Evolutionary conservation across 2,113 vertebrate genomes (phyloP).

Genomic region (Oryzias melastigma): DNA sequence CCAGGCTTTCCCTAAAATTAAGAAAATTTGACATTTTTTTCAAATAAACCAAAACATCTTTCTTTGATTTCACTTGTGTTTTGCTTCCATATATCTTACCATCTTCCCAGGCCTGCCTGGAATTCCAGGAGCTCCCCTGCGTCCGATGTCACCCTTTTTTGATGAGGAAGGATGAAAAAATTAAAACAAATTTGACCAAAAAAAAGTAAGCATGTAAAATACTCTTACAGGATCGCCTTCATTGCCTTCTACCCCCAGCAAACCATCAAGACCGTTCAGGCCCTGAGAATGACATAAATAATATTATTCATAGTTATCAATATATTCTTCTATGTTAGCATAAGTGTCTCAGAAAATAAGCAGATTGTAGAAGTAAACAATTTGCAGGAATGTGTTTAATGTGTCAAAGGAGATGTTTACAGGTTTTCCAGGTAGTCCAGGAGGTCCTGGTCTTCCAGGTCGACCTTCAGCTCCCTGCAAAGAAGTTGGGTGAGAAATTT

Average conservation of each 20-base stretch:
- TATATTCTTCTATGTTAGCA: background rate
- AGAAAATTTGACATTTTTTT: background rate
- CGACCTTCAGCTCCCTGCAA: slow-evolving; percentile 67
- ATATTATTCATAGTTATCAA: slow-evolving; percentile 1
- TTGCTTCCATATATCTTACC: slow-evolving; percentile 46
- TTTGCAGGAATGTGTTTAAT: background rate
- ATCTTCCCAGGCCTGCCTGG: slow-evolving; percentile 59
- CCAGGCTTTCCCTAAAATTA: slow-evolving; percentile 66
- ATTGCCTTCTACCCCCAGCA: slow-evolving; percentile 78
- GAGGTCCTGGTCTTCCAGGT: slow-evolving; percentile 50
- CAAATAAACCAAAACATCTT: background rate
- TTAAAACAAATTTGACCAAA: background rate
- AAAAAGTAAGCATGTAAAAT: background rate
- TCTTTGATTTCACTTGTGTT: background rate
- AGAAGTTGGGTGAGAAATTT: background rate
- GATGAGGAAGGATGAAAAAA: background rate
- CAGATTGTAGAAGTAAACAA: background rate
- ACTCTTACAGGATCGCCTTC: slow-evolving; percentile 73
- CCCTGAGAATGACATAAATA: slow-evolving; percentile 57
- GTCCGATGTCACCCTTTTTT: slow-evolving; percentile 69
- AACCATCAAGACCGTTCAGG: slow-evolving; percentile 68
- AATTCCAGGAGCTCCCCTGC: slow-evolving; percentile 58
- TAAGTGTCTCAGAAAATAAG: background rate
- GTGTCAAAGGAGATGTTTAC: slow-evolving; percentile 58
- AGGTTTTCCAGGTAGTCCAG: slow-evolving; percentile 66